Base-by-base conservation (phyloP, 2,888 invertebrate genomes). In the Eupelmus urozonus region DNA sequence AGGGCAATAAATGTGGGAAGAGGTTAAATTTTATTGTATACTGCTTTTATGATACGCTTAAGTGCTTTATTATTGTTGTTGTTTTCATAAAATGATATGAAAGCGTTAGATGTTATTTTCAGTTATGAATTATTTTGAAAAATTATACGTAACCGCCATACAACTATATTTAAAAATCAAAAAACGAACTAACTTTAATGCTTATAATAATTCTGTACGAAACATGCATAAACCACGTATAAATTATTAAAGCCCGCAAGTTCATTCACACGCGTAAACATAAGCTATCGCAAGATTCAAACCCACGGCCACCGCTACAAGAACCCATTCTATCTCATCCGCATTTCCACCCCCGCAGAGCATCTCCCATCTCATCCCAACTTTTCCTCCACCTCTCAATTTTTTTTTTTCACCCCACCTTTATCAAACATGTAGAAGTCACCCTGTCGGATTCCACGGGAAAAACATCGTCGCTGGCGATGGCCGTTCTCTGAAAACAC, bases 391-490 rank as follows among this genome's bases (percentile, higher is more conserved):
- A 25, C 25, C 40, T 27, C 45, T 23, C 27, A 3, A 4, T n/a
- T 42, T 70, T 20, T 25, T 13, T 71, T 40, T 49, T 29, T 60
- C 40, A 3, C 71, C 25, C 49, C 70, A 59, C 23, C 25, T 53
- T 60, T n/a, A n/a, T n/a, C 67, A 66, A 74, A 74, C 59, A 59
- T 66, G 59, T 29, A 60, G 49, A 23, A 74, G 49, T 34, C 13
- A n/a, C n/a, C n/a, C n/a, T n/a, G n/a, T 57, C 27, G 45, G 65
- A 55, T 73, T 57, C 69, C 45, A 25, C 45, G 45, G 13, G 69
- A 16, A 59, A 57, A 69, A 57, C 69, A 57, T 57, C 42, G 40
- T 2, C 29, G 18, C 2, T 11, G n/a, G n/a, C n/a, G 42, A 67
- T 67, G 40, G 55, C 55, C 55, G 55, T 0, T 27, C 16, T 16